These are phyloP conservation scores for Mystacides longicornis DNA, from an alignment of 2,888 invertebrate genomes.

Conservation along the genomic window DNA sequence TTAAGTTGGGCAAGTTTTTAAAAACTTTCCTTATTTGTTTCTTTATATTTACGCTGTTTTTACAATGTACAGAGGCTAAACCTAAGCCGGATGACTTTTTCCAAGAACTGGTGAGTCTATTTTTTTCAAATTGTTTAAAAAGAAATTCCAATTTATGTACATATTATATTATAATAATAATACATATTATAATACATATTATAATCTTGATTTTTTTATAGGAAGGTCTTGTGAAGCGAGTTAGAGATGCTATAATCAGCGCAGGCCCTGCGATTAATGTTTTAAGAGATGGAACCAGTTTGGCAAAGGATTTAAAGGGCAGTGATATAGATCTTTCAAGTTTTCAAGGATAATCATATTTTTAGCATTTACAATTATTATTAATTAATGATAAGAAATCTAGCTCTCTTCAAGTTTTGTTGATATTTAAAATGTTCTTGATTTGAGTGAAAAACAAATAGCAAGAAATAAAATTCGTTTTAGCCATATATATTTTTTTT, in stretches of 20 bases:
- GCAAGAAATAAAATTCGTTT: no score
- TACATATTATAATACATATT: background rate
- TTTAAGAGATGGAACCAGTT: background rate
- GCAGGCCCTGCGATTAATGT: constrained; percentile 11
- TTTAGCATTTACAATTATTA: no score
- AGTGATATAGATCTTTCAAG: no score
- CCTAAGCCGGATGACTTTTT: background rate
- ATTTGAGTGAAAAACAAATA: no score
- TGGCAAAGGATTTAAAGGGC: background rate
- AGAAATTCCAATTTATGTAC: no score
- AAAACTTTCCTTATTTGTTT: background rate
- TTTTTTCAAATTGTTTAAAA: background rate
- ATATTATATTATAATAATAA: background rate
- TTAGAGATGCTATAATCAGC: constrained; percentile 9
- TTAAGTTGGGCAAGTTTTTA: background rate
- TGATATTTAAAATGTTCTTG: no score
- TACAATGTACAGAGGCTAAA: background rate
- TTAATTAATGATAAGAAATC: no score
- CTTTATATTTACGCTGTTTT: background rate
- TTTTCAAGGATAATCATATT: no score
- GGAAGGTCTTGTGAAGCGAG: constrained; percentile 6
- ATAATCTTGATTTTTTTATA: constrained; percentile 2
- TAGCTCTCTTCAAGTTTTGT: no score
- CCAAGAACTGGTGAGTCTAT: background rate
- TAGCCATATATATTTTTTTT: no score